Evolutionary conservation across 2,797 vertebrate genomes (phyloP), one percentile per base, ranked within the genome.

Genomic region (Aplochiton taeniatus): DNA sequence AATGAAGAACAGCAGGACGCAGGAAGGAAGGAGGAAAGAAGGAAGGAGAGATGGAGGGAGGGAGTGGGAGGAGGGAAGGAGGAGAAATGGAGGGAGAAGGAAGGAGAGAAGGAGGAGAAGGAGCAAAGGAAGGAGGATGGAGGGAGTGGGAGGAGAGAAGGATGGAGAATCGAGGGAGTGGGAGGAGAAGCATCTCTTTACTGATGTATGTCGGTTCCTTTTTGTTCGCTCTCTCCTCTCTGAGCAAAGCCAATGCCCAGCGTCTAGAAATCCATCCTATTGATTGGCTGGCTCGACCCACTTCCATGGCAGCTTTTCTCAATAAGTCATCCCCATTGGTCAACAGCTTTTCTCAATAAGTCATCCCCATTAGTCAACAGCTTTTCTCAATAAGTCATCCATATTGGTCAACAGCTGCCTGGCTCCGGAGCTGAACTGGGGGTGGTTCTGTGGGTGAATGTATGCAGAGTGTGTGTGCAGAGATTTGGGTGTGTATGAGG

Each of bases 281-380:
- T 87, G 91, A 92, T 89, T 87, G 85, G 81, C 82, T 83, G 60
- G 78, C 65, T 81, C 73, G 82, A 90, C 90, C 90, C 88, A 90
- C 79, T 91, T 92, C 87, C 84, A 86, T 88, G 85, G 86, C 85
- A 88, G 89, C 83, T 84, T 88, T 90, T 91, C 86, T 87, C 86
- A 87, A 90, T 90, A 91, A 90, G 85, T 88, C 69, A 68, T 81
- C 77, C 74, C 81, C 68, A 60, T 77, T 85, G 88, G 81, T 90
- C 89, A n/a, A n/a, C 85, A 88, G 89, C 83, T 84, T 88, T 90
- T 91, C 86, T 87, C 86, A 87, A 90, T 90, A 91, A 90, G 85
- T 88, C 69, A 68, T 81, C 77, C 74, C 81, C 68, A 60, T 77
- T 84, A 87, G 81, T 90, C 89, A n/a, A n/a, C 85, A 88, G 89